Base-by-base conservation (phyloP, 2,113 vertebrate species). In the Psephotus haematonotus region DNA sequence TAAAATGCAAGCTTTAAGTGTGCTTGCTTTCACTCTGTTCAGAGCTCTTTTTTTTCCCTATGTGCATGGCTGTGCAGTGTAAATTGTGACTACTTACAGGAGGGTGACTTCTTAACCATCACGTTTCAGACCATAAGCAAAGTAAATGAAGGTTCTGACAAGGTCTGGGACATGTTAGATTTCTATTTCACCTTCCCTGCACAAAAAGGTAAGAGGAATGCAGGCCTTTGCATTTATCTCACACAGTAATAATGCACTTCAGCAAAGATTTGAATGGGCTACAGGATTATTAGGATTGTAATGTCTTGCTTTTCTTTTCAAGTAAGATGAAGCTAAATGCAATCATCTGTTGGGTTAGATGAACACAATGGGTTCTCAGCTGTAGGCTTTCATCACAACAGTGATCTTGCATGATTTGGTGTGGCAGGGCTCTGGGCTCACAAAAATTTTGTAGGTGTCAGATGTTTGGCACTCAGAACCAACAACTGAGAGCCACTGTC, bases 271-370 rank as follows among this genome's bases (percentile, higher is more conserved):
- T 95, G 64, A 96, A 95, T 87, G 90, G 63, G 46, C 62, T 9
- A 11, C 25, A 19, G 94, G 92, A 94, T 94, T 96, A 90, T 77
- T 90, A n/a, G 88, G 86, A 90, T 90, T 92, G 70, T 62, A 78
- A 91, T 57, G 44, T 69, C 86, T 92, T 72, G 39, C 82, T 92
- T 91, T 81, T 65, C 67, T 89, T 96, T 97, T 93, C 90, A 93
- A 88, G 83, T 19, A 72, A 91, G 74, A 79, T 96, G 76, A 95
- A 91, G 62, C 91, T 79, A n/a, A 93, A 84, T 86, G 57, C 31
- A 94, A 31, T 95, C 41, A 93, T 92, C 57, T 78, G 52, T 75
- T 94, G 86, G 69, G 72, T 83, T 63, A 50, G 80, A 82, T 24
- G 83, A 91, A 53, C 31, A 86, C 80, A 76, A 71, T 87, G 77